These are phyloP conservation scores for Neocloeon triangulifer DNA, from an alignment of 1,140 invertebrate genomes.

Conservation along the genomic window DNA sequence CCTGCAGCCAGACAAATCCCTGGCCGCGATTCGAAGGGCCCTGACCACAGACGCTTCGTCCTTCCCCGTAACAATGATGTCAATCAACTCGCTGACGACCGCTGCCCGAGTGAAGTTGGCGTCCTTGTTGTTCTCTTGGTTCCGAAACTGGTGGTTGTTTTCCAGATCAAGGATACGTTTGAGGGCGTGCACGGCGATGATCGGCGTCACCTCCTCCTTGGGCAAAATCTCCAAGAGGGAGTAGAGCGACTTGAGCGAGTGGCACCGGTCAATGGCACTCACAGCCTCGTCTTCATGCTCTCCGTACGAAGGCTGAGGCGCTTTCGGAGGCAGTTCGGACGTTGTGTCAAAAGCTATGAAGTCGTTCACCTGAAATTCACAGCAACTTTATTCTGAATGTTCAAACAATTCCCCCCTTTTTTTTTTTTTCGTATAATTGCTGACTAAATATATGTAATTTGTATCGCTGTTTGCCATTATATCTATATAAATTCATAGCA, in stretches of 20 bases:
- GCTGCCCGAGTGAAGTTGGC: slow-evolving; percentile 18
- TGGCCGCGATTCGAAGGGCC: slow-evolving; percentile 17
- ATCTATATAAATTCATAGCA: too few relatives aligned
- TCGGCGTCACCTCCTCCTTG: slow-evolving; percentile 22
- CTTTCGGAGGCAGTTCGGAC: neutral
- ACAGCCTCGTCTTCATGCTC: slow-evolving; percentile 17
- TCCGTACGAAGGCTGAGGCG: slow-evolving; percentile 10
- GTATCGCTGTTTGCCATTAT: neutral
- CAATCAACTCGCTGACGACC: slow-evolving; percentile 21
- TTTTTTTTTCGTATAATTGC: slow-evolving; percentile 1
- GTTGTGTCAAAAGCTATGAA: slow-evolving; percentile 12
- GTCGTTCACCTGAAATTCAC: slow-evolving; percentile 12
- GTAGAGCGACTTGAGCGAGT: slow-evolving; percentile 13
- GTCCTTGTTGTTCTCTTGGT: slow-evolving; percentile 7
- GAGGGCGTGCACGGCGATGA: slow-evolving; percentile 23
- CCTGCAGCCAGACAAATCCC: slow-evolving; percentile 19
- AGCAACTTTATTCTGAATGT: too few relatives aligned
- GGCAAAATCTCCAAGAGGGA: slow-evolving; percentile 20
- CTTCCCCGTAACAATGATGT: slow-evolving; percentile 17
- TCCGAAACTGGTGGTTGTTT: slow-evolving; percentile 17
- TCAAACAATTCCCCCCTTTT: slow-evolving; percentile 6
- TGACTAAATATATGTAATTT: neutral
- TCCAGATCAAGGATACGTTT: slow-evolving; percentile 26
- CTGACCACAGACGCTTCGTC: slow-evolving; percentile 21
- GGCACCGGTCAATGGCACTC: slow-evolving; percentile 15